Percentiles rank a stretch among this genome's conserved stretches.
These are phyloP conservation scores for Pterocles burchelli DNA, from an alignment of 2,113 vertebrate genomes.

Conservation along the genomic window DNA sequence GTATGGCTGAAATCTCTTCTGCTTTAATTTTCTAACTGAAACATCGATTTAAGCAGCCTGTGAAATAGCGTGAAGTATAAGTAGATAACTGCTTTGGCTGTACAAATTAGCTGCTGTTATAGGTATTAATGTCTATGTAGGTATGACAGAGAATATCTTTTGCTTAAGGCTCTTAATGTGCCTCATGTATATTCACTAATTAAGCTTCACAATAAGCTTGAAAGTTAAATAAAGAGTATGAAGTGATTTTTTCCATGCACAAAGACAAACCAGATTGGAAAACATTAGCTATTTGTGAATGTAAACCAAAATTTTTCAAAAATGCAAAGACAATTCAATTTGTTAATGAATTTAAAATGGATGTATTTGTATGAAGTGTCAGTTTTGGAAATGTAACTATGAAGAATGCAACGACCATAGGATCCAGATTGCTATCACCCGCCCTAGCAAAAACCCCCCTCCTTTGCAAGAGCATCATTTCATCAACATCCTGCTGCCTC, in stretches of 20 bases:
- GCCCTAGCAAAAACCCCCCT: neutral
- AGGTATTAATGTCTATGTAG: neutral
- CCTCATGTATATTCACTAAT: neutral
- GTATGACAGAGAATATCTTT: neutral
- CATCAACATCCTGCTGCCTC: neutral
- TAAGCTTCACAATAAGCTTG: neutral
- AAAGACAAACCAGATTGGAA: neutral
- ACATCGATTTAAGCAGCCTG: neutral
- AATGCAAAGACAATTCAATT: neutral
- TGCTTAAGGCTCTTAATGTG: neutral
- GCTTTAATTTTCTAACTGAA: neutral
- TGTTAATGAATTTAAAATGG: neutral
- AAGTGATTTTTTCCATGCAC: neutral
- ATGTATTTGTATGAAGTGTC: neutral
- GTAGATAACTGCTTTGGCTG: neutral
- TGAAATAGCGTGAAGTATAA: neutral
- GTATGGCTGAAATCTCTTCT: neutral
- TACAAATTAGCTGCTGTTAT: neutral
- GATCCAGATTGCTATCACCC: neutral
- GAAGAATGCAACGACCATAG: neutral
- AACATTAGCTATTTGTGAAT: neutral
- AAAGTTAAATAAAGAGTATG: neutral
- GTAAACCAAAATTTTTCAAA: neutral
- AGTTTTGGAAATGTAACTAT: neutral
- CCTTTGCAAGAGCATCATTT: neutral